Base-by-base conservation (phyloP, 2,888 invertebrate genomes). In the Drosophila planitibia region DNA sequence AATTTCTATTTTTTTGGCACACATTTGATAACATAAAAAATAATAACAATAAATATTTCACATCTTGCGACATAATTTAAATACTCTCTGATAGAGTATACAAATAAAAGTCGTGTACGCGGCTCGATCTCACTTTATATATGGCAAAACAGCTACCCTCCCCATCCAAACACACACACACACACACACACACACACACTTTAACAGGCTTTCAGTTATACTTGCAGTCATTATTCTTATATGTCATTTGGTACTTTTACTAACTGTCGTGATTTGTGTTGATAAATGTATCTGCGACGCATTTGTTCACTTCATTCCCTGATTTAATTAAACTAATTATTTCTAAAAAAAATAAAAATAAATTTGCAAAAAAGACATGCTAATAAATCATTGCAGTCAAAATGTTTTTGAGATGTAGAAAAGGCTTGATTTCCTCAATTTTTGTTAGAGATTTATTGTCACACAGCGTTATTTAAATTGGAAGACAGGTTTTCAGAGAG, bases 261-360 rank as follows among this genome's bases (percentile, higher is more conserved):
- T 28, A 25, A 39, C 52, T 67, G 76, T 72, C 72, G 41, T 67
- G 69, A 55, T 73, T 58, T 65, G 41, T 49, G 58, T 59, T 53
- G 47, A 58, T 68, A 25, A 47, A 25, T 47, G 16, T 47, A 47
- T 65, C 16, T 59, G 37, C 53, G 44, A 25, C 60, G 51, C 59
- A 61, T 72, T 61, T 61, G 41, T 60, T 60, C 47, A 19, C 44
- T 49, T 61, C 28, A 54, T 54, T 30, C 22, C n/a, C n/a, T 22
- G 25, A 49, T 67, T 67, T 53, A 55, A 76, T 76, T 59, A 62
- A 71, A 72, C 53, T 62, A 76, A 76, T 59, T 76, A 65, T 67
- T 47, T 49, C 39, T 16, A 16, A 25, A 47, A 25, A 47, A 44
- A 9, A 25, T 25, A 25, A 41, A 41, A 22, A 47, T 14, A 16